Evolutionary conservation across 2,113 vertebrate species (phyloP).

Genomic region (Phoxinus phoxinus): DNA sequence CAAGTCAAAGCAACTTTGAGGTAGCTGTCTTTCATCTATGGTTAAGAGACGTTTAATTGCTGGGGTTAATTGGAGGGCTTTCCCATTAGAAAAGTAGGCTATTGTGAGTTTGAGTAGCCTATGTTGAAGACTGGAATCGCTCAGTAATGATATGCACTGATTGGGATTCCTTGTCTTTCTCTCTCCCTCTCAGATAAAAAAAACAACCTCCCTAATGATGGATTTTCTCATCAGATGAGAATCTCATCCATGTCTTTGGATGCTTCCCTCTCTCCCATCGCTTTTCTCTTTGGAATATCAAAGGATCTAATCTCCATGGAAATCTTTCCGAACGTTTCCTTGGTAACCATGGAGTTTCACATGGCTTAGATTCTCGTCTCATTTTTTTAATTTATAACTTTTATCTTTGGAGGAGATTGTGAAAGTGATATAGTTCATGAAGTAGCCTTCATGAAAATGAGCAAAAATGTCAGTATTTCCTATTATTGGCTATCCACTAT

Average conservation of each 20-base stretch:
- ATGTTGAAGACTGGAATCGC: slow-evolving; percentile 4
- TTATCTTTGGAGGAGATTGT: slow-evolving; percentile 29
- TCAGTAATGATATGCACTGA: slow-evolving; percentile 12
- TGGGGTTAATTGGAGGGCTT: neutral
- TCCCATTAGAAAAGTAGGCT: neutral
- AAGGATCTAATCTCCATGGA: slow-evolving; percentile 60
- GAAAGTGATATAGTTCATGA: slow-evolving; percentile 18
- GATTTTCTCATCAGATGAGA: slow-evolving; percentile 43
- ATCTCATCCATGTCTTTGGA: slow-evolving; percentile 11
- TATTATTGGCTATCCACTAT: neutral
- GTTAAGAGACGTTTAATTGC: neutral
- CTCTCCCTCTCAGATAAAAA: neutral
- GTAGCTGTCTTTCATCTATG: slow-evolving; percentile 13
- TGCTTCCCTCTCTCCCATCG: slow-evolving; percentile 23
- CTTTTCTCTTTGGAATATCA: slow-evolving; percentile 52
- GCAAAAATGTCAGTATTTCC: neutral
- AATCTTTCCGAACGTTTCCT: slow-evolving; percentile 56
- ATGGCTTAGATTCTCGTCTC: slow-evolving; percentile 38
- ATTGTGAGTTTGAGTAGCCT: slow-evolving; percentile 15
- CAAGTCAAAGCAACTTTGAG: neutral
- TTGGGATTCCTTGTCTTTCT: slow-evolving; percentile 22
- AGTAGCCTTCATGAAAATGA: neutral
- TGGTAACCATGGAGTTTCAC: slow-evolving; percentile 53
- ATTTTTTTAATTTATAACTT: slow-evolving; percentile 42
- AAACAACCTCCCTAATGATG: slow-evolving; percentile 43